Evolutionary conservation across 2,113 vertebrate genomes (phyloP), one percentile per base, ranked within the genome.

Genomic region (Siniperca knerii): DNA sequence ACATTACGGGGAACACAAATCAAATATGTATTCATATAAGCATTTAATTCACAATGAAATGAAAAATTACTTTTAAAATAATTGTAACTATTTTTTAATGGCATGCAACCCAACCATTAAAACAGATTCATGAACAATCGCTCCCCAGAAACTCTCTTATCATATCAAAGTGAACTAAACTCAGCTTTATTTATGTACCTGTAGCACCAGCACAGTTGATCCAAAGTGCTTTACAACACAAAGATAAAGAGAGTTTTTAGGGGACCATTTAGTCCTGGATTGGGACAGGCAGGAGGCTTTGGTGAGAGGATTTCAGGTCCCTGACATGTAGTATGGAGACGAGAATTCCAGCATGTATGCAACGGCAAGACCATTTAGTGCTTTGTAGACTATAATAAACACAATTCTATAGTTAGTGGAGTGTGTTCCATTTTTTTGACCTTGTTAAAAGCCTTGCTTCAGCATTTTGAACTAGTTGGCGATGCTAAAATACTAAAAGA

Each of bases 1-100:
- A 81, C 64, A 83, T 81, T 67, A 84, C 48, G 71, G 57, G 18
- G 25, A 57, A 13, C 4, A 29, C 18, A 83, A 68, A 76, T 62
- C 64, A 52, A 29, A 16, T 8, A 25, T 64, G 44, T 15, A 9
- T 16, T 20, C 57, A 35, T 35, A n/a, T 8, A 64, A 76, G 21
- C 60, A 16, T 3, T 42, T n/a, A 66, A 44, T 12, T 44, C 12
- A 15, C 37, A 6, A 7, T 1, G 10, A 57, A 57, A 57, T 57
- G 23, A n/a, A 54, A 52, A 52, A 52, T 16, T 21, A 55, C 54
- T 11, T 6, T 70, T 9, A 2, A 29, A 42, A 44, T 29, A 8
- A 20, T 69, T 50, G 18, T 12, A 13, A 15, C 10, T 1, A 1
- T 2, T 40, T 68, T 16, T 18, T 57, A 13, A 40, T n/a, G 29